phyloP scores from a whole-genome alignment of 2,888 invertebrate genomes.

The Pediacus dermestoides region DNA sequence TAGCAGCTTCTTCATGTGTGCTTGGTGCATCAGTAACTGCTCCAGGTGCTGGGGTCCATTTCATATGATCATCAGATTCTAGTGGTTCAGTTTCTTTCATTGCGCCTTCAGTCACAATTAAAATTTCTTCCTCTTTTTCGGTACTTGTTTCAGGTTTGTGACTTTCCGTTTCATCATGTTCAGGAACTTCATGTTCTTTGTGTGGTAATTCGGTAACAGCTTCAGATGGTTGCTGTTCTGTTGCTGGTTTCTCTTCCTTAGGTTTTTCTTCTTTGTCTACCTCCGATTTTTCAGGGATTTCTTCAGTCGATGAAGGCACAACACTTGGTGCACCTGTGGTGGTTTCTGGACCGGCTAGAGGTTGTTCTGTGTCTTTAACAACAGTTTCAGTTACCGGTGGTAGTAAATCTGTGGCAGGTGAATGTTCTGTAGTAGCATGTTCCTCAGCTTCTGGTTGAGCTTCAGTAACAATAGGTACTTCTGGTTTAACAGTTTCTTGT shows the following conservation, averaged over 20 bases:
- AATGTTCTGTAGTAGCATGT: constrained; percentile 11
- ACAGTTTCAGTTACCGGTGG: too few relatives aligned
- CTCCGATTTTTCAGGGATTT: too few relatives aligned
- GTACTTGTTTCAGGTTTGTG: constrained; percentile 10
- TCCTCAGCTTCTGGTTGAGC: constrained; percentile 6
- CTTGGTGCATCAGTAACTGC: constrained; percentile 20
- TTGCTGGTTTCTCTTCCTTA: too few relatives aligned
- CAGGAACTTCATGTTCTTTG: neutral
- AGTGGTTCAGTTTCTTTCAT: constrained; percentile 18
- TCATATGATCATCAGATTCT: constrained; percentile 30
- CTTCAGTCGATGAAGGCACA: too few relatives aligned
- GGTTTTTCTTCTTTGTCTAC: too few relatives aligned
- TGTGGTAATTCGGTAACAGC: too few relatives aligned
- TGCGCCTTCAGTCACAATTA: constrained; percentile 30
- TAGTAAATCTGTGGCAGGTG: too few relatives aligned
- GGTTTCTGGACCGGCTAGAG: too few relatives aligned
- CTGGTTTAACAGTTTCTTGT: neutral
- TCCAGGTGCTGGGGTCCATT: constrained; percentile 15
- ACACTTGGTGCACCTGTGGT: too few relatives aligned
- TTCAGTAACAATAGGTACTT: constrained; percentile 1
- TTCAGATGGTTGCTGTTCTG: too few relatives aligned
- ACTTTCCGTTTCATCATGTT: neutral
- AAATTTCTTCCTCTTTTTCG: constrained; percentile 20
- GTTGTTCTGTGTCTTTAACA: too few relatives aligned
- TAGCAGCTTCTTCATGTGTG: constrained; percentile 14